These are phyloP conservation scores for Boloria euphrosyne DNA, from an alignment of 2,888 invertebrate species.

Conservation along the genomic window DNA sequence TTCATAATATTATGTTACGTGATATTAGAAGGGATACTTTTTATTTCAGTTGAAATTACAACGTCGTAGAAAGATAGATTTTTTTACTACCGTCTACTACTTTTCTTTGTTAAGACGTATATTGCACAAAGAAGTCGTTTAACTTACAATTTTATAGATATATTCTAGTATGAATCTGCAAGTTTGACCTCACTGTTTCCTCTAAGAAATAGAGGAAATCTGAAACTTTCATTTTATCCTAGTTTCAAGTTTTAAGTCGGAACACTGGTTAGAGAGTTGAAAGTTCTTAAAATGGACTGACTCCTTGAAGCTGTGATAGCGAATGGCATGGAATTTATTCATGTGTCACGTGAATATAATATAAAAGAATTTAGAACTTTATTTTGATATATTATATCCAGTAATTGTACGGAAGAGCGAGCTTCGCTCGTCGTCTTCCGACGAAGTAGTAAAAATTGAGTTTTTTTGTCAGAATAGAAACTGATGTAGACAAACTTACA, in stretches of 20 bases:
- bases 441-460: too few relatives aligned
- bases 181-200: slow-evolving; percentile 26
- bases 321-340: slow-evolving; percentile 48
- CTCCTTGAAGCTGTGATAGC: slow-evolving; percentile 26
- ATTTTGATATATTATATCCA: slow-evolving; percentile 36
- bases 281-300: slow-evolving; percentile 28
- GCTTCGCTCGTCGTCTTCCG: too few relatives aligned
- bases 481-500: too few relatives aligned
- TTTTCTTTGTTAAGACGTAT: background rate
- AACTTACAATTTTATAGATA: slow-evolving; percentile 13
- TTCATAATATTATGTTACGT: too few relatives aligned
- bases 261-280: slow-evolving; percentile 33
- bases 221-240: slow-evolving; percentile 41
- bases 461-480: too few relatives aligned
- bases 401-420: too few relatives aligned
- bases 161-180: slow-evolving; percentile 15
- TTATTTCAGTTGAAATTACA: too few relatives aligned
- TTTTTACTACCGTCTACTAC: too few relatives aligned
- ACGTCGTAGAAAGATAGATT: too few relatives aligned
- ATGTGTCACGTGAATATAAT: slow-evolving; percentile 63
- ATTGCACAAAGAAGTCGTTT: background rate
- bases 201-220: slow-evolving; percentile 28
- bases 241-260: slow-evolving; percentile 37
- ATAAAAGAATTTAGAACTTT: slow-evolving; percentile 62
- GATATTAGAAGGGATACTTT: too few relatives aligned